These are phyloP conservation scores for Frankliniella fusca DNA, from an alignment of 2,888 invertebrate species.

Conservation along the genomic window DNA sequence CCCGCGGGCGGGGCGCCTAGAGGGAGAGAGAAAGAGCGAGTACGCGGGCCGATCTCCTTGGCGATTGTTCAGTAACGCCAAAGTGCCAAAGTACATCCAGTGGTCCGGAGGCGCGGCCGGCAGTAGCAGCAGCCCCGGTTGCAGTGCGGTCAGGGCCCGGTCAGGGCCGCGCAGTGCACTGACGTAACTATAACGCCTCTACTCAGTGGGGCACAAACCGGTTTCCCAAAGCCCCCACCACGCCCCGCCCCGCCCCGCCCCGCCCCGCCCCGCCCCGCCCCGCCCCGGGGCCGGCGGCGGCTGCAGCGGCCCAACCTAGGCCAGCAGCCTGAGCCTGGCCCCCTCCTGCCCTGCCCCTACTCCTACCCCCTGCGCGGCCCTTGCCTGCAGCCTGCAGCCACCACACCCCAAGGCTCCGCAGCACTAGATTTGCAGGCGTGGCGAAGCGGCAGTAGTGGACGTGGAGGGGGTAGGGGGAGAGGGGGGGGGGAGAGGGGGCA, in stretches of 20 bases:
- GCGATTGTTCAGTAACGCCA: too few species aligned
- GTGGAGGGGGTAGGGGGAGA: neutral
- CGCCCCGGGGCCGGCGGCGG: neutral
- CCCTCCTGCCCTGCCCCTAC: neutral
- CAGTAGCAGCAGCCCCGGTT: too few species aligned
- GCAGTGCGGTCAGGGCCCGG: too few species aligned
- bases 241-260: neutral
- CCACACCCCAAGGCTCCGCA: neutral
- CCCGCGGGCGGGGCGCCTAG: too few species aligned
- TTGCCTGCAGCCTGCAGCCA: neutral
- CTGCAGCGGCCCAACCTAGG: neutral
- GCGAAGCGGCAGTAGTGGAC: neutral
- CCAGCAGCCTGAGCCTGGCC: neutral
- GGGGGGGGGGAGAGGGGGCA: neutral
- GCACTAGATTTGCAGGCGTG: neutral
- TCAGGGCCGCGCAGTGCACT: neutral
- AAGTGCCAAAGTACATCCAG: too few species aligned
- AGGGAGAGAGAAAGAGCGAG: too few species aligned
- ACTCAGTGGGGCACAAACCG: neutral
- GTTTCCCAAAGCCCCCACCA: neutral
- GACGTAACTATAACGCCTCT: neutral
- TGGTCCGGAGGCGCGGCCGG: too few species aligned
- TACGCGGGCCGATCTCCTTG: too few species aligned
- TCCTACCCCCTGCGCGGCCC: neutral
- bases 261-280: too few species aligned